Base-by-base conservation (phyloP, 2,113 vertebrate species). In the Seriola rivoliana region DNA sequence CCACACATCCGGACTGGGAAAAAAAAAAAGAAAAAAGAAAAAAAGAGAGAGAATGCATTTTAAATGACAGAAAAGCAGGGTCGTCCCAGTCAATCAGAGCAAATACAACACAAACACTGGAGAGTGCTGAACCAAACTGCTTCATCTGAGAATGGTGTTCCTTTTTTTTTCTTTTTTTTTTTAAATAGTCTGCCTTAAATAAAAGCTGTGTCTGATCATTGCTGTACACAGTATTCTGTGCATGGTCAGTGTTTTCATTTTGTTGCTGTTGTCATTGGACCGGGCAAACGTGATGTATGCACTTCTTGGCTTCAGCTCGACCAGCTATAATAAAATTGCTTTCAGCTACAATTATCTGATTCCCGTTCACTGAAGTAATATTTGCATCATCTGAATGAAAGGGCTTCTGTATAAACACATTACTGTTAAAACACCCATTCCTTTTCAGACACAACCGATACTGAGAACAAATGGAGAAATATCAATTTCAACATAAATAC, bases 61-160 rank as follows among this genome's bases (percentile, higher is more conserved):
- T 77, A 13, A 63, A 81, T 62, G 67, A 80, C 67, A 82, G 48
- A 40, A 70, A 70, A 84, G 44, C 59, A 78, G 58, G 34, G 48
- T 13, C 32, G 40, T 14, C 44, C 36, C 74, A 67, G 7, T 65
- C 32, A 57, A 21, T 75, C 46, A 50, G 25, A 60, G 40, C 40
- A 69, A 52, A 75, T 21, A 50, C 55, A 64, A 59, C 21, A 78
- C 13, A 32, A 40, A 54, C 4, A 60, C 13, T 32, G 8, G 10
- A 17, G 60, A 50, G 60, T 63, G 64, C 12, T 54, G 8, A 46
- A 63, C n/a, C 14, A 64, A 75, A 57, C 57, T 58, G 69, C 42
- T 54, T 64, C 44, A 29, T 48, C 32, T 21, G 29, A 84, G 60
- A 66, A 19, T 13, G 21, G 21, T 5, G 4, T 38, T 38, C 8